Conservation (phyloP, 2,113 vertebrate genomes). For the Oreochromis niloticus region DNA sequence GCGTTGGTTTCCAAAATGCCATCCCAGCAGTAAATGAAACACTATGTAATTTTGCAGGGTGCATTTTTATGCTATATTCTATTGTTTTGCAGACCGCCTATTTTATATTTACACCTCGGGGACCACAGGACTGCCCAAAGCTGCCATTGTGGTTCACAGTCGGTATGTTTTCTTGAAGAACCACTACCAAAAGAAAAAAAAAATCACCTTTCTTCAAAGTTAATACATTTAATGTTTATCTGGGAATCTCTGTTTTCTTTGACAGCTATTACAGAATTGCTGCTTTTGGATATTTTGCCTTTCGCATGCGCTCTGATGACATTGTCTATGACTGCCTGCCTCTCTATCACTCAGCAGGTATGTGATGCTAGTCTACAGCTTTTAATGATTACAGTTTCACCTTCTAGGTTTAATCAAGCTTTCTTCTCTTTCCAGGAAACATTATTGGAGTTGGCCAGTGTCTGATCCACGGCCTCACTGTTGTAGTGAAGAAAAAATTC, state of each 20-base stretch:
- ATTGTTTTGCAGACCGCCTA: slow-evolving; percentile 72
- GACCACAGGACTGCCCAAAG: slow-evolving; percentile 87
- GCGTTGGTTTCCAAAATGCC: background rate
- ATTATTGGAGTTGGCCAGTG: slow-evolving; percentile 92
- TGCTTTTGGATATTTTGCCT: slow-evolving; percentile 84
- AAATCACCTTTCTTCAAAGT: background rate
- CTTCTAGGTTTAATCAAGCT: background rate
- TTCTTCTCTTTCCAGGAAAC: slow-evolving; percentile 74
- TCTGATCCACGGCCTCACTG: slow-evolving; percentile 84
- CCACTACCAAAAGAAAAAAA: background rate
- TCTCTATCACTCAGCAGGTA: slow-evolving; percentile 89
- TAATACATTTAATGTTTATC: background rate
- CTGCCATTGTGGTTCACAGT: slow-evolving; percentile 88
- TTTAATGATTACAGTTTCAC: background rate
- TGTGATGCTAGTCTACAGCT: background rate
- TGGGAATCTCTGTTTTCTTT: background rate
- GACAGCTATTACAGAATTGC: slow-evolving; percentile 88
- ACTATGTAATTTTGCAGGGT: background rate
- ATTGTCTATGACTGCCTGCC: slow-evolving; percentile 88
- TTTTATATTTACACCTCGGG: slow-evolving; percentile 93
- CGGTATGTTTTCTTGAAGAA: slow-evolving; percentile 67
- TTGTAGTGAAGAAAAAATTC: slow-evolving; percentile 90
- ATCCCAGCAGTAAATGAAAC: background rate
- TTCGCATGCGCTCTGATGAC: slow-evolving; percentile 75
- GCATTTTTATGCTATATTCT: background rate